These are phyloP conservation scores for Ariopsis seemanni DNA, from an alignment of 2,113 vertebrate genomes.

Conservation along the genomic window DNA sequence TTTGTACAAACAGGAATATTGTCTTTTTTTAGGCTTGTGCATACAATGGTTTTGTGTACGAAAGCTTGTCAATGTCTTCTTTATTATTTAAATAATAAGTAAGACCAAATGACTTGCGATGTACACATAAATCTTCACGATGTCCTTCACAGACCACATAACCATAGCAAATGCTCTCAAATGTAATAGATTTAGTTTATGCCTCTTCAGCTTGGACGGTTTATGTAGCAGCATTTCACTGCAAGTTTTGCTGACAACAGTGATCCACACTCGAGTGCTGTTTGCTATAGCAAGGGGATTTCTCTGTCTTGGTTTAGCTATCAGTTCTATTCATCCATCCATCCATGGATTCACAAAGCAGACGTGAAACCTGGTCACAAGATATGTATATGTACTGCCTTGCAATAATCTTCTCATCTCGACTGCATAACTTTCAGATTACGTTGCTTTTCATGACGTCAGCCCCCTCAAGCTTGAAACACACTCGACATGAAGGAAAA, in stretches of 20 bases:
- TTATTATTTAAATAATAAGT: background rate
- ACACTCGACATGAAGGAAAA: conserved; percentile 22
- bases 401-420: background rate
- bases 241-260: conserved; percentile 18
- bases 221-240: background rate
- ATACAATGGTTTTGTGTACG: background rate
- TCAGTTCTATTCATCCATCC: background rate
- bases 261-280: background rate
- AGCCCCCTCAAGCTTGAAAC: background rate
- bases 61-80: conserved; percentile 11
- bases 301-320: background rate
- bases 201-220: background rate
- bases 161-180: background rate
- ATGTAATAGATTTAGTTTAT: conserved; percentile 10
- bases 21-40: background rate
- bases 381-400: background rate
- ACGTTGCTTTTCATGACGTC: conserved; percentile 1
- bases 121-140: background rate
- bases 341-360: background rate
- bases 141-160: conserved; percentile 14
- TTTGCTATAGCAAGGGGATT: background rate
- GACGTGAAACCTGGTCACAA: background rate
- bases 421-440: conserved; percentile 26
- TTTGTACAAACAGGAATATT: conserved; percentile 12
- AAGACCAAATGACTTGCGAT: background rate